Percentiles rank a stretch among this genome's conserved stretches.
Evolutionary conservation across 2,888 invertebrate species (phyloP).

Genomic region (Stenoptilia bipunctidactyla): DNA sequence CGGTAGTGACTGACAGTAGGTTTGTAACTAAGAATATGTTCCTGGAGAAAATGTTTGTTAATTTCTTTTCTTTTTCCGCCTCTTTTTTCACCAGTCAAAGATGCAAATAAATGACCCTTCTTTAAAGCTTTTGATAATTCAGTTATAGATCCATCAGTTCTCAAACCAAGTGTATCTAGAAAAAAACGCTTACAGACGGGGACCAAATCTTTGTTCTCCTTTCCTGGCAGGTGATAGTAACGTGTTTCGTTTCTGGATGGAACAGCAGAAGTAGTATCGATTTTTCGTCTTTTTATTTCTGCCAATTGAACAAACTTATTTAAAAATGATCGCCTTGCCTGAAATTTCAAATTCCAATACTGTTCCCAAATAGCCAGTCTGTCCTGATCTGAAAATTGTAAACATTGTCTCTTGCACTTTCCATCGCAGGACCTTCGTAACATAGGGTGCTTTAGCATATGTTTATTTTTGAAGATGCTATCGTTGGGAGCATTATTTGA

Average conservation of each 20-base stretch:
- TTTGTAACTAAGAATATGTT: constrained; percentile 4
- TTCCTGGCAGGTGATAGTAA: not conserved
- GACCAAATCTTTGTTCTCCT: not conserved
- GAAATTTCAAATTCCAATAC: not conserved
- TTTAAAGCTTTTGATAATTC: constrained; percentile 1
- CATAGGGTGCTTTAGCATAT: too few relatives aligned
- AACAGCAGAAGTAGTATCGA: not conserved
- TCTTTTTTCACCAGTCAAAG: not conserved
- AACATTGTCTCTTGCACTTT: too few relatives aligned
- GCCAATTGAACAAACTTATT: not conserved
- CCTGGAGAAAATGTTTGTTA: not conserved
- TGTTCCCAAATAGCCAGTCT: not conserved
- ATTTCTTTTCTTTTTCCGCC: not conserved
- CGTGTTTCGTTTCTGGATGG: not conserved
- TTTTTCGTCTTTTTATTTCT: not conserved
- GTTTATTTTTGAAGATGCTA: too few relatives aligned
- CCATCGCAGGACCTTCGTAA: too few relatives aligned
- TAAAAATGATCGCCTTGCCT: not conserved
- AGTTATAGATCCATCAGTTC: constrained; percentile 1
- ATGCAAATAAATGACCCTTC: not conserved
- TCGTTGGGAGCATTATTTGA: not conserved
- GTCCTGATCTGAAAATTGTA: not conserved
- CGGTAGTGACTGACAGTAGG: constrained; percentile 9
- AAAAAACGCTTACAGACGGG: not conserved
- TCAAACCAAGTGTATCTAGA: not conserved